Evolutionary conservation across 2,888 invertebrate genomes (phyloP).

Genomic region (Orchestes rusci): DNA sequence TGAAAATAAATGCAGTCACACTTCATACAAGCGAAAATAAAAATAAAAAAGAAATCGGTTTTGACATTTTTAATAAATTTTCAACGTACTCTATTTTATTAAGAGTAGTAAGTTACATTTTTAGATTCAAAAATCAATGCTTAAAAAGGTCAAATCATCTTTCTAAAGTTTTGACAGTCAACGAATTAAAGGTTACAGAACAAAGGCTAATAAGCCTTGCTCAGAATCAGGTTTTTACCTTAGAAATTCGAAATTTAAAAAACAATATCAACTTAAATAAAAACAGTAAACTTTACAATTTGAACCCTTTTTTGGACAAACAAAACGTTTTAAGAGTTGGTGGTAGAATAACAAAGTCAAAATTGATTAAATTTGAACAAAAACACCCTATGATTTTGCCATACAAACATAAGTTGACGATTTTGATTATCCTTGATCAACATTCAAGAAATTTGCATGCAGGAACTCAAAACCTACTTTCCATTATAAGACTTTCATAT

Average conservation of each 20-base stretch:
- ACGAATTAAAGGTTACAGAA: background rate
- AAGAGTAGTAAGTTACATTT: constrained; percentile 1
- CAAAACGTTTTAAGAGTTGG: background rate
- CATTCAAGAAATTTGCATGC: background rate
- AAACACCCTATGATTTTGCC: background rate
- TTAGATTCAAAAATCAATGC: background rate
- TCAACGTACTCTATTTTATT: background rate
- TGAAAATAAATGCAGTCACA: background rate
- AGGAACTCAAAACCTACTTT: background rate
- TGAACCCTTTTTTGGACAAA: background rate
- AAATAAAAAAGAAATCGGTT: background rate
- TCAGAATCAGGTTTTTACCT: background rate
- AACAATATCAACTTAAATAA: constrained; percentile 1
- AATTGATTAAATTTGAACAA: background rate
- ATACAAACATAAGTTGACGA: background rate
- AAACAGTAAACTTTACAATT: background rate
- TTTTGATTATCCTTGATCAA: background rate
- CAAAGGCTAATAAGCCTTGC: background rate
- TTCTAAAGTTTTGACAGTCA: background rate
- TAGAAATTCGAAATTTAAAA: background rate
- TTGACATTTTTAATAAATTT: background rate
- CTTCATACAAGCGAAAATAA: background rate
- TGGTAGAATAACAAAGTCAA: background rate
- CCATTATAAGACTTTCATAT: background rate
- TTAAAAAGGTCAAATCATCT: background rate